Base-by-base conservation (phyloP, 2,113 vertebrate species). In the Crotalus horridus region DNA sequence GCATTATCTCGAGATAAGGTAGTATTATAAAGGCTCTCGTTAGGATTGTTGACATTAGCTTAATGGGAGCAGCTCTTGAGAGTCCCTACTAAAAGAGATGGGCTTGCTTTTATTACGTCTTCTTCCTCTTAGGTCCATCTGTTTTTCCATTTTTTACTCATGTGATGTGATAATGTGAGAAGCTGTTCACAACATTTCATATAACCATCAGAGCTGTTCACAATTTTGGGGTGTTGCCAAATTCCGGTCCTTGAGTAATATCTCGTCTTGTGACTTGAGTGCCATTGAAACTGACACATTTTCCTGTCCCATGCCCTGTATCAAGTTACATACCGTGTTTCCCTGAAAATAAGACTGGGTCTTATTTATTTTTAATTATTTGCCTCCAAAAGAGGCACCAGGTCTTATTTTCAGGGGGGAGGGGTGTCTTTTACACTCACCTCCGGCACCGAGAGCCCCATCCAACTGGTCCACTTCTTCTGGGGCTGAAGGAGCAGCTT, bases 1-100 rank as follows among this genome's bases (percentile, higher is more conserved):
- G 94, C 55, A 0, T 96, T 95, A 91, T 90, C 94, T 92, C 87
- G 15, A 8, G 93, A 92, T 92, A 94, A 88, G 85, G 91, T 92
- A 88, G 92, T 58, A 96, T 93, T 81, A 96, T 85, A 95, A 95
- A 93, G 17, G 74, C 74, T 81, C 85, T 89, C 90, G 39, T 33
- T 51, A 0, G 10, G 11, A 56, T 55, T 91, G 90, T 94, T 97
- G 95, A 69, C 94, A 91, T 87, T 96, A 95, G 92, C 93, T 94
- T 93, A 95, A 93, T 94, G 95, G 92, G 74, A 29, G 93, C 95
- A 94, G 6, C n/a, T 91, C 93, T 11, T 21, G 91, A 90, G 95
- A 95, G 95, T n/a, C 92, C 88, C n/a, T 20, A 58, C 81, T 89
- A 33, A 74, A 94, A 90, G 94, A 89, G 93, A 89, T 90, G 1